phyloP scores from a whole-genome alignment of 2,797 vertebrate genomes.

The Semotilus atromaculatus region DNA sequence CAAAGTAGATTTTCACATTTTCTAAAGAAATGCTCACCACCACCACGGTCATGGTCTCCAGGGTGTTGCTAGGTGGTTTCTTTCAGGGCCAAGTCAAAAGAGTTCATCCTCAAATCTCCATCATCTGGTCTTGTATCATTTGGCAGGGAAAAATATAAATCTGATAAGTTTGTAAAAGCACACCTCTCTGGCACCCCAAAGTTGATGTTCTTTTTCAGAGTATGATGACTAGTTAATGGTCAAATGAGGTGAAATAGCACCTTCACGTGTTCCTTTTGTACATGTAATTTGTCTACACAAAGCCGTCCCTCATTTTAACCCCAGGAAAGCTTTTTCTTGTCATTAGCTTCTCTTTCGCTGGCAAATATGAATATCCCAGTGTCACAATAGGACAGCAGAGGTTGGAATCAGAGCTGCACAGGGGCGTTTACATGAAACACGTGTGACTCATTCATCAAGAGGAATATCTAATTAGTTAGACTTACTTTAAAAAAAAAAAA shows the following conservation, averaged over 20 bases:
- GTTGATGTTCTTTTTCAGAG: neutral
- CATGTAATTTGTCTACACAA: conserved; percentile 1
- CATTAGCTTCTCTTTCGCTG: conserved; percentile 1
- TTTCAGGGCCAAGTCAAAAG: neutral
- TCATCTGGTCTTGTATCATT: neutral
- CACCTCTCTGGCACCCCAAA: too few relatives aligned
- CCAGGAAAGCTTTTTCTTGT: neutral
- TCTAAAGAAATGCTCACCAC: neutral
- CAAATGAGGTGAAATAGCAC: neutral
- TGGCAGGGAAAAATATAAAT: neutral
- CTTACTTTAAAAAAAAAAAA: too few relatives aligned
- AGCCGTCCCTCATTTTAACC: conserved; percentile 12
- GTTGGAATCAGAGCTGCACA: conserved; percentile 19
- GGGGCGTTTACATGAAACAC: conserved; percentile 42
- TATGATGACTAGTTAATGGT: neutral
- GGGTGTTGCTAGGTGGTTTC: neutral
- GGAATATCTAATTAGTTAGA: neutral
- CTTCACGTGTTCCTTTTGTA: neutral
- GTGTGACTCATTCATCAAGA: conserved; percentile 45
- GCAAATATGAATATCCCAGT: conserved; percentile 13
- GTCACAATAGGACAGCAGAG: conserved; percentile 32
- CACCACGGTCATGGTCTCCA: neutral
- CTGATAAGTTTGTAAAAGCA: neutral
- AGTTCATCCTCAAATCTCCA: neutral
- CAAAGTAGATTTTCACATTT: neutral